Evolutionary conservation across 2,888 invertebrate genomes (phyloP).

Genomic region (Cantharis flavilabris): DNA sequence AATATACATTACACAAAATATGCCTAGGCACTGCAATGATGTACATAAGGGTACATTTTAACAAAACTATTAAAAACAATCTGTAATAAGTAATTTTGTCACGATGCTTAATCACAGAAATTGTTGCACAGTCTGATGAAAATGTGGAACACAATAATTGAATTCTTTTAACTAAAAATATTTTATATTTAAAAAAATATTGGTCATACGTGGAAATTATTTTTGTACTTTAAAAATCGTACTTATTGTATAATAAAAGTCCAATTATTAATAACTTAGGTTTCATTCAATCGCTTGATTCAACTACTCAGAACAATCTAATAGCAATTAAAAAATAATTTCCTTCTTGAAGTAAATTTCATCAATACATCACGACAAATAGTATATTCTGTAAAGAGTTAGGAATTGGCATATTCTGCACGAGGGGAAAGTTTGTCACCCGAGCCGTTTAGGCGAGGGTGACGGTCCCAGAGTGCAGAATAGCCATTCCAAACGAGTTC

Average conservation of each 20-base stretch:
- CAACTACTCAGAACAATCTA: slow-evolving; percentile 1
- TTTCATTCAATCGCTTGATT: slow-evolving; percentile 10
- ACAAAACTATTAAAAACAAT: slow-evolving; percentile 44
- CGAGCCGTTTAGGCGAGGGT: too few species aligned
- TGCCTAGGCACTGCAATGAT: slow-evolving; percentile 53
- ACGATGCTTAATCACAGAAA: slow-evolving; percentile 53
- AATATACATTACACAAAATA: slow-evolving; percentile 48
- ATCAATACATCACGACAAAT: background rate
- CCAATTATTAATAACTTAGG: slow-evolving; percentile 19
- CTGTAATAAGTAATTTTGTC: slow-evolving; percentile 47
- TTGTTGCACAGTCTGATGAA: slow-evolving; percentile 43
- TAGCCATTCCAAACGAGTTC: too few species aligned
- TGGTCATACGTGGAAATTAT: slow-evolving; percentile 38
- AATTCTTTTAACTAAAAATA: slow-evolving; percentile 22
- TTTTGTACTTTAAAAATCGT: slow-evolving; percentile 42
- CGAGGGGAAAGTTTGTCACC: too few species aligned
- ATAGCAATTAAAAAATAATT: background rate
- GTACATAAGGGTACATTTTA: slow-evolving; percentile 46
- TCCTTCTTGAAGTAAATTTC: background rate
- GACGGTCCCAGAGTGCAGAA: too few species aligned
- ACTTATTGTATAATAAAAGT: slow-evolving; percentile 21
- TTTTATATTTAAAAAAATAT: slow-evolving; percentile 37
- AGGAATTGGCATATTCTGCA: too few species aligned
- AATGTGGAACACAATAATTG: slow-evolving; percentile 21
- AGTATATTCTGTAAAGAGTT: too few species aligned